These are phyloP conservation scores for Columba livia DNA, from an alignment of 2,113 vertebrate genomes.

Conservation along the genomic window DNA sequence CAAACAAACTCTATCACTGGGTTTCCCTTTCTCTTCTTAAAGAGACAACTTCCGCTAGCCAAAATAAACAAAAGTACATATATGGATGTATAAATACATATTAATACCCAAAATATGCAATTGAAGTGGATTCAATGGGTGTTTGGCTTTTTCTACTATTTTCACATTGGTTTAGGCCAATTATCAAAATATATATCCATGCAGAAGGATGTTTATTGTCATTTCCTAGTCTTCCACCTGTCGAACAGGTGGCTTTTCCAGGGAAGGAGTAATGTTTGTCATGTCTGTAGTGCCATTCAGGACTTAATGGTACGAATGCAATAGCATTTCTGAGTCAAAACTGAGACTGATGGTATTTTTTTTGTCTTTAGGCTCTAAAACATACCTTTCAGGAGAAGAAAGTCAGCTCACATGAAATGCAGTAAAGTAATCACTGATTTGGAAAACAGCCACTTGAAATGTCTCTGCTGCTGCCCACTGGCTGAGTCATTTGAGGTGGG, in stretches of 20 bases:
- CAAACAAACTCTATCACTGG: neutral
- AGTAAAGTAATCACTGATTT: neutral
- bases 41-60: neutral
- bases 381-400: neutral
- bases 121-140: neutral
- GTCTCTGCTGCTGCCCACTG: slow-evolving; percentile 33
- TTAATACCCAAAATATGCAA: neutral
- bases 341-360: neutral
- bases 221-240: neutral
- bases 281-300: neutral
- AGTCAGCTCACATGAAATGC: neutral
- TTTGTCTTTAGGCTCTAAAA: neutral
- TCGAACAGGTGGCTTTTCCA: neutral
- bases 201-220: neutral
- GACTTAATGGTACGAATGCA: neutral
- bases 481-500: slow-evolving; percentile 58
- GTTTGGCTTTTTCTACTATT: neutral
- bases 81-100: neutral
- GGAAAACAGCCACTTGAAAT: slow-evolving; percentile 40
- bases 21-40: neutral
- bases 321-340: neutral
- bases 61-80: neutral
- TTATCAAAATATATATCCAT: neutral
- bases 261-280: neutral
- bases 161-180: neutral